Percentiles rank a stretch among this genome's conserved stretches.
phyloP scores from a whole-genome alignment of 2,797 vertebrate genomes.

The Smutsia temminckii region DNA sequence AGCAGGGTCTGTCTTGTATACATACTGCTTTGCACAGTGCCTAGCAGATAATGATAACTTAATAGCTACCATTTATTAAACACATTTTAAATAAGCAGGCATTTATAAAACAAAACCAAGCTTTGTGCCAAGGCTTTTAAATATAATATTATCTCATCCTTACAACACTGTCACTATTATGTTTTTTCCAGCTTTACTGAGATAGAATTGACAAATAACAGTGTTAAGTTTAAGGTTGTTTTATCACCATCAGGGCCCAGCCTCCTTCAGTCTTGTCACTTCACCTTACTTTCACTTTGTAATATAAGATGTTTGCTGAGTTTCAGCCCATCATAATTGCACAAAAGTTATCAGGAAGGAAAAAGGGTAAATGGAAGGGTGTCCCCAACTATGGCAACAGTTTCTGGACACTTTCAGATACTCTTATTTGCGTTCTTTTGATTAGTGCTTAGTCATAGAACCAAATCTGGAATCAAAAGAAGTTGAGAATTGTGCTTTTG shows the following conservation, averaged over 20 bases:
- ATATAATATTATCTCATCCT: background rate
- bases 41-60: background rate
- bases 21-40: background rate
- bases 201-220: background rate
- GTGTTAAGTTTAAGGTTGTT: background rate
- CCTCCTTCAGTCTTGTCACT: background rate
- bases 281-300: background rate
- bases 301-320: background rate
- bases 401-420: background rate
- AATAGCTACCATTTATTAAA: background rate
- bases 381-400: too few relatives aligned
- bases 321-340: background rate
- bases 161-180: background rate
- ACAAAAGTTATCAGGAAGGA: background rate
- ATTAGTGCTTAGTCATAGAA: background rate
- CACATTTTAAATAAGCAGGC: background rate
- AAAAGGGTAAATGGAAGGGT: background rate
- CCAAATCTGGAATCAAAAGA: background rate
- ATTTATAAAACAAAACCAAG: background rate
- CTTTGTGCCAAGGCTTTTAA: background rate
- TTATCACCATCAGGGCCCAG: background rate
- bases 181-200: background rate
- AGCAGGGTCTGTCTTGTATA: background rate
- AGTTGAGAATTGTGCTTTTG: background rate
- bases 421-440: background rate